Percentiles rank a stretch among this genome's conserved stretches.
phyloP scores from a whole-genome alignment of 2,797 vertebrate genomes.

The Fringilla coelebs region DNA sequence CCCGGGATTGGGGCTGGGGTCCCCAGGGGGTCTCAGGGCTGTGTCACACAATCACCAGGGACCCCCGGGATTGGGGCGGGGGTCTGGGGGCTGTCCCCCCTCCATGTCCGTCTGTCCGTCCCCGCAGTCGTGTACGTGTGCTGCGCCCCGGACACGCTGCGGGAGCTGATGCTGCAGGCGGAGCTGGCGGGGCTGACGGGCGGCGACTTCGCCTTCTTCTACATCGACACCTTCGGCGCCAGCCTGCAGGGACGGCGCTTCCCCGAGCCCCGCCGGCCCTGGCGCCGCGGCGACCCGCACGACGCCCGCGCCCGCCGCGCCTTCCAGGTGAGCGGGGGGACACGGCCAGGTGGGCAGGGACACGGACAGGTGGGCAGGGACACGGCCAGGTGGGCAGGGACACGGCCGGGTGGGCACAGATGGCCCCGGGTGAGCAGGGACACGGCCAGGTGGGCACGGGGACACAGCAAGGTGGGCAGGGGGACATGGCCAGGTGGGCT shows the following conservation, averaged over 20 bases:
- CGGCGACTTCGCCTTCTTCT: conserved; percentile 88
- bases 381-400: too few relatives aligned
- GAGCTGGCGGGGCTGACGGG: conserved; percentile 70
- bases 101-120: neutral
- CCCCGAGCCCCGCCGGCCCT: conserved; percentile 73
- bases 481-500: too few relatives aligned
- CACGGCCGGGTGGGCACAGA: too few relatives aligned
- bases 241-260: conserved; percentile 68
- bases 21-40: accelerated
- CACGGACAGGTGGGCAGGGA: too few relatives aligned
- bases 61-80: accelerated
- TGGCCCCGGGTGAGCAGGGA: too few relatives aligned
- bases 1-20: too few relatives aligned
- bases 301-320: conserved; percentile 74
- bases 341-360: too few relatives aligned
- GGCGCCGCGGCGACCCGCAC: conserved; percentile 79
- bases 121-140: conserved; percentile 86
- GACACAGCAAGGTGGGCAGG: too few relatives aligned
- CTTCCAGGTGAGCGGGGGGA: conserved; percentile 22
- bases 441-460: too few relatives aligned
- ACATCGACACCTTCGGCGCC: conserved; percentile 86
- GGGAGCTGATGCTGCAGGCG: conserved; percentile 84
- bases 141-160: conserved; percentile 80
- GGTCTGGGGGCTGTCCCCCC: too few relatives aligned
- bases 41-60: neutral